Evolutionary conservation across 2,797 vertebrate genomes (phyloP), one percentile per base, ranked within the genome.

Genomic region (Fistularia tabacaria): DNA sequence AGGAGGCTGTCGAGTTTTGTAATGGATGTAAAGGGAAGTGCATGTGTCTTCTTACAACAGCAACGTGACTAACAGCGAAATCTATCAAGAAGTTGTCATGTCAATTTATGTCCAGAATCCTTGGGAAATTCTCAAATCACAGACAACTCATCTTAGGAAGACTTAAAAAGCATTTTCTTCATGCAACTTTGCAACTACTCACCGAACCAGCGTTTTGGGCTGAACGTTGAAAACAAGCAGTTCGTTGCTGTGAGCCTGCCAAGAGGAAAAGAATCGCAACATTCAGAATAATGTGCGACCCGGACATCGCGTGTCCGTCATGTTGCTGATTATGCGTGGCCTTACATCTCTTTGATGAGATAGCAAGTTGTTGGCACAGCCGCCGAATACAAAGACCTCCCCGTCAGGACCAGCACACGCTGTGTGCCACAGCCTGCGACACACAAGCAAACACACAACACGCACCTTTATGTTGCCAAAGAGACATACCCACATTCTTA

Each of bases 361-460:
- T 38, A 99, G 87, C 2, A 98, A 80, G 77, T 99, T 96, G 89
- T 98, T 99, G 77, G 95, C 94, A 59, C 97, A 99, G 10, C 97
- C 97, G 56, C 97, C 96, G 3, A 99, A 99, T 68, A 98, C 91
- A 69, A 98, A 93, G 51, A 98, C 94, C 80, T 98, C 95, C n/a
- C 95, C 97, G 59, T 98, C 95, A 7, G 92, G 90, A 9, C 94
- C 95, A 0, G 91, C 82, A 64, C 95, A 96, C 0, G 97, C 94
- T 0, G 97, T 95, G 71, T 99, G 97, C 97, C 97, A 99, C 69
- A 99, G 81, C 79, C 97, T 99, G 49, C 44, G n/a, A n/a, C n/a
- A n/a, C n/a, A n/a, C n/a, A n/a, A n/a, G n/a, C n/a, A n/a, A 68
- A 65, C 6, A 25, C 45, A 38, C 37, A 40, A 5, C 25, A 25